Evolutionary conservation across 2,113 vertebrate genomes (phyloP).

Genomic region (Epinephelus cyanopodus): DNA sequence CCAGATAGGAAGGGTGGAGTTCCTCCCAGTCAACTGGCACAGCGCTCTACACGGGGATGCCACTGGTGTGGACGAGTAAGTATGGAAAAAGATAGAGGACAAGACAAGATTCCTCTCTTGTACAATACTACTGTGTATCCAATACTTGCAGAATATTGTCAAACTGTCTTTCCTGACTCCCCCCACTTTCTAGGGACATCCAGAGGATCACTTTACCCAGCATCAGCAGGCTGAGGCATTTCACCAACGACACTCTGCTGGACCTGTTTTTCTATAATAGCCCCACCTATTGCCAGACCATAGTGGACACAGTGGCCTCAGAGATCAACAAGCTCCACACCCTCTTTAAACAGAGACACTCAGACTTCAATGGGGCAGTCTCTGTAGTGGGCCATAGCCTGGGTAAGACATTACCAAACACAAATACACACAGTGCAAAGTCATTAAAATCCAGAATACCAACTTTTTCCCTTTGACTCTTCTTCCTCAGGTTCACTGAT

Average conservation of each 20-base stretch:
- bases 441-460: background rate
- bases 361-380: constrained; percentile 88
- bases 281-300: constrained; percentile 97
- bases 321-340: constrained; percentile 93
- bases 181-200: constrained; percentile 87
- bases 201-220: constrained; percentile 97
- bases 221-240: constrained; percentile 95
- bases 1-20: constrained; percentile 92
- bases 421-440: background rate
- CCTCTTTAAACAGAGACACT: constrained; percentile 94
- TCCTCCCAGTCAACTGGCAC: constrained; percentile 99
- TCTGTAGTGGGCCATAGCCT: constrained; percentile 97
- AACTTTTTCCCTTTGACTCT: background rate
- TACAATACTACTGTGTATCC: background rate
- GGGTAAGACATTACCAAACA: constrained; percentile 80
- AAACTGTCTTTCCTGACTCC: background rate
- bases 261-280: constrained; percentile 99
- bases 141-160: background rate
- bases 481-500: constrained; percentile 75
- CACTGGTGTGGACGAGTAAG: constrained; percentile 96
- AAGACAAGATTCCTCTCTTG: background rate
- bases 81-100: constrained; percentile 19
- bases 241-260: constrained; percentile 97
- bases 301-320: constrained; percentile 95
- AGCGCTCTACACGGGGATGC: constrained; percentile 92